Conservation (phyloP, 2,113 vertebrate genomes). For the Thamnaconus septentrionalis region DNA sequence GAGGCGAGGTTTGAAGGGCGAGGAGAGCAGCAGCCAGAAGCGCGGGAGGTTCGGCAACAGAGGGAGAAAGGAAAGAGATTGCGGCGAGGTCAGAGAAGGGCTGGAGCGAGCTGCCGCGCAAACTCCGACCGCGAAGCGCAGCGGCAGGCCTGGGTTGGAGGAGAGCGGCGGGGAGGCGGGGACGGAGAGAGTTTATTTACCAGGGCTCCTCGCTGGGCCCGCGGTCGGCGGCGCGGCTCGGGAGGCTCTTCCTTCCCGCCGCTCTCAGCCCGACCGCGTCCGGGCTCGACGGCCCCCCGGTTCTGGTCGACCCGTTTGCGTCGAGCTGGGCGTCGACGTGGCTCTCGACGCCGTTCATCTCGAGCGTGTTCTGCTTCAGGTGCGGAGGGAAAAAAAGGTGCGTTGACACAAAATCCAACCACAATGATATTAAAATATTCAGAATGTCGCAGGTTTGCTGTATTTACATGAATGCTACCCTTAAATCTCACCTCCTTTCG, state of each 20-base stretch:
- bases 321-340: constrained; percentile 33
- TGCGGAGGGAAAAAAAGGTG: neutral
- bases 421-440: too few species aligned
- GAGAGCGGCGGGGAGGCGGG: too few species aligned
- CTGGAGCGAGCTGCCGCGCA: too few species aligned
- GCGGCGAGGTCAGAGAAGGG: neutral
- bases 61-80: constrained; percentile 11
- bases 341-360: constrained; percentile 40
- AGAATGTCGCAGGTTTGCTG: too few species aligned
- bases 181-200: constrained; percentile 51
- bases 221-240: constrained; percentile 5
- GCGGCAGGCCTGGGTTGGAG: too few species aligned
- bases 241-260: neutral
- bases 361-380: constrained; percentile 72
- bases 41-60: constrained; percentile 22
- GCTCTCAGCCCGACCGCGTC: constrained; percentile 22
- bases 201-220: constrained; percentile 48
- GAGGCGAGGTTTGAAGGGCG: constrained; percentile 45
- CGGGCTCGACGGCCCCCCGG: constrained; percentile 20
- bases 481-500: too few species aligned
- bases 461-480: too few species aligned
- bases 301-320: constrained; percentile 29
- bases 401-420: too few species aligned
- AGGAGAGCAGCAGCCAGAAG: constrained; percentile 29
- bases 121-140: too few species aligned